Percentiles rank a stretch among this genome's conserved stretches.
These are phyloP conservation scores for Tolmerus cingulatus DNA, from an alignment of 2,888 invertebrate species.

Conservation along the genomic window DNA sequence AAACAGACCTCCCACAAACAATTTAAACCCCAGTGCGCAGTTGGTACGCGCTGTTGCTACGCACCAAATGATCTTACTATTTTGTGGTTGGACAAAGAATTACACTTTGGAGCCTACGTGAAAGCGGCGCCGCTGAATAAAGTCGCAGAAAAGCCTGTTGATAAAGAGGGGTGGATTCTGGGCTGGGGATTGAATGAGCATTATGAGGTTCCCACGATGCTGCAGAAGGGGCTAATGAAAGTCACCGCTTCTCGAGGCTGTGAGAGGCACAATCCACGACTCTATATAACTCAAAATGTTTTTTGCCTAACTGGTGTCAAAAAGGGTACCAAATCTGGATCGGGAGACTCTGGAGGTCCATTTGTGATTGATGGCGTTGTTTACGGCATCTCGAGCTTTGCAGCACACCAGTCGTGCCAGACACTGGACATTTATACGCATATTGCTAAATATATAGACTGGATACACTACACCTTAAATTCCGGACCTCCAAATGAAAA, in stretches of 20 bases:
- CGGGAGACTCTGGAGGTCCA: not conserved
- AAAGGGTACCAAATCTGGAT: not conserved
- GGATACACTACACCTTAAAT: not conserved
- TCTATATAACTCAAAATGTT: not conserved
- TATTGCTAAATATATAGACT: not conserved
- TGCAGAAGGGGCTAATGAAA: not conserved
- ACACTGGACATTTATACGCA: not conserved
- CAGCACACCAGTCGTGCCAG: not conserved
- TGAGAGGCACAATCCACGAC: not conserved
- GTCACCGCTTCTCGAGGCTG: not conserved
- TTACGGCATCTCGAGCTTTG: not conserved
- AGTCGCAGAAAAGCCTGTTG: not conserved
- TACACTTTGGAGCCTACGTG: not conserved
- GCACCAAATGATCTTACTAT: not conserved
- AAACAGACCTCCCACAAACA: not conserved
- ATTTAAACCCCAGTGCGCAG: not conserved
- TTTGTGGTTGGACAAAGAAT: not conserved
- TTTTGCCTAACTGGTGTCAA: not conserved
- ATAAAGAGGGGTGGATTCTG: not conserved
- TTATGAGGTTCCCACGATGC: not conserved
- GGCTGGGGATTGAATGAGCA: not conserved
- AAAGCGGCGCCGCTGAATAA: not conserved
- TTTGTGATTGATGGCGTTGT: not conserved
- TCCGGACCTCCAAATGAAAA: not conserved
- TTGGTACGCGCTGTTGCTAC: not conserved